These are phyloP conservation scores for Pundamilia nyererei DNA, from an alignment of 2,113 vertebrate genomes.

Conservation along the genomic window DNA sequence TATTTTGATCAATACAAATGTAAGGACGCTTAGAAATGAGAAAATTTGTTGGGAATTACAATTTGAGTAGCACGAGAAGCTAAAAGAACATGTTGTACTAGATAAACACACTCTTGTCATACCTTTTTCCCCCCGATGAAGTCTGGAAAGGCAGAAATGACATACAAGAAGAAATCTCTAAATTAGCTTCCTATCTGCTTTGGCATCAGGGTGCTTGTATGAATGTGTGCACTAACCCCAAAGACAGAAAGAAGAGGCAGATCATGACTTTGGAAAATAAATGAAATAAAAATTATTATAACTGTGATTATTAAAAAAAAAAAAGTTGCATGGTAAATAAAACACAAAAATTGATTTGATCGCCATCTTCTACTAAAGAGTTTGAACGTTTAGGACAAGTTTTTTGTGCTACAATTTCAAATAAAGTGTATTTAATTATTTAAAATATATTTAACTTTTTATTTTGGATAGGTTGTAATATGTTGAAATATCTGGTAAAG, in stretches of 20 bases:
- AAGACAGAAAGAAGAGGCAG: background rate
- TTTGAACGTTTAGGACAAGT: accelerated
- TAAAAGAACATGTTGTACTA: slow-evolving; percentile 31
- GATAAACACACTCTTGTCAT: background rate
- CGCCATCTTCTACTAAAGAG: background rate
- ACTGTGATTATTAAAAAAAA: background rate
- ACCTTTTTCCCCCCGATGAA: background rate
- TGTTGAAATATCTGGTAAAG: background rate
- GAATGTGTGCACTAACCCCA: background rate
- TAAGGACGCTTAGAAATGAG: slow-evolving; percentile 54
- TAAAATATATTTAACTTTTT: background rate
- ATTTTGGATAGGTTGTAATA: background rate
- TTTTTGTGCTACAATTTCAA: background rate
- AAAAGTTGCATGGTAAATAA: accelerated
- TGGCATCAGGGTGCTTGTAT: background rate
- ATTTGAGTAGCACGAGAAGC: background rate
- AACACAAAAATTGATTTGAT: background rate
- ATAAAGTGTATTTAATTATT: background rate
- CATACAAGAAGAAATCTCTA: background rate
- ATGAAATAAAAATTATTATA: background rate
- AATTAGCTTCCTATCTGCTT: background rate
- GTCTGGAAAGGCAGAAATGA: background rate
- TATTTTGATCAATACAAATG: slow-evolving; percentile 72
- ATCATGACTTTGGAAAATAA: background rate
- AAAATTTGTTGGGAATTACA: slow-evolving; percentile 20